phyloP scores from a whole-genome alignment of 2,113 vertebrate species.

The Cryptotis parvus region DNA sequence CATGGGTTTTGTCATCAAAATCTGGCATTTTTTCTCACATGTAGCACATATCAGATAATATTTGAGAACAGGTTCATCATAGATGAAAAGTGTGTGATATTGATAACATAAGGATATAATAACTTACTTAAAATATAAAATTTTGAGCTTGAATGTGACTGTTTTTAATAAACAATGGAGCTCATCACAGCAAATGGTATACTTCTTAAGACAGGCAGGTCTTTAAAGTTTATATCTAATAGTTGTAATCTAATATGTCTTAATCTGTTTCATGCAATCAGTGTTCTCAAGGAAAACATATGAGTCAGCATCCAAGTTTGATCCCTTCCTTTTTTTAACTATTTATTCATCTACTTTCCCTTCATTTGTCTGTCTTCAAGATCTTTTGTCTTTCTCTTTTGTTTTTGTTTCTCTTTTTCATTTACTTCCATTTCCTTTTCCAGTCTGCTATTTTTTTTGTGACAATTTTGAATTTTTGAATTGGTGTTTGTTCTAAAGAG shows the following conservation, averaged over 20 bases:
- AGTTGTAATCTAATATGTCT: neutral
- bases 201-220: neutral
- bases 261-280: neutral
- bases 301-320: neutral
- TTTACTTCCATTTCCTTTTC: neutral
- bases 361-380: neutral
- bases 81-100: neutral
- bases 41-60: neutral
- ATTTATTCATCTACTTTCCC: neutral
- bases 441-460: neutral
- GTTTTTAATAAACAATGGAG: neutral
- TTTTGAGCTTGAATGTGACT: neutral
- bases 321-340: neutral
- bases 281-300: neutral
- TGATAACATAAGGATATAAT: neutral
- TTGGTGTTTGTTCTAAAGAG: neutral
- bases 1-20: neutral
- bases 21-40: constrained; percentile 2
- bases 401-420: neutral
- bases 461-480: neutral
- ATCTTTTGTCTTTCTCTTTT: neutral
- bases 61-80: neutral
- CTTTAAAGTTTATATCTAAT: neutral
- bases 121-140: neutral
- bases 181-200: neutral